A percentile compares a stretch with the other conserved stretches of the same genome.
phyloP scores from a whole-genome alignment of 2,888 invertebrate genomes.

The Gerris lacustris region DNA sequence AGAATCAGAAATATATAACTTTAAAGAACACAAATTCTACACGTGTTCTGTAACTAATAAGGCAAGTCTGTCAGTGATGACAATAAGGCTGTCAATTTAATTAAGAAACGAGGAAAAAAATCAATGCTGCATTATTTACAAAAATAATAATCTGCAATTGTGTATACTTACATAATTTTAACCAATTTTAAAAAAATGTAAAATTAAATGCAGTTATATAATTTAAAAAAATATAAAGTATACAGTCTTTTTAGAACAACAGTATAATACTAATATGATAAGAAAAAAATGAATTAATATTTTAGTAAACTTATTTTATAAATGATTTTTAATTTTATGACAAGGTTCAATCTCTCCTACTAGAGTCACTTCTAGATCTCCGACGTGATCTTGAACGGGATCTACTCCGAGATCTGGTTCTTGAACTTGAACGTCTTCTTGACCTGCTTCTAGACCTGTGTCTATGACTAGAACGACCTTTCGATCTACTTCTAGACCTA shows the following conservation, averaged over 20 bases:
- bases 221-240: neutral
- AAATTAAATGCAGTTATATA: neutral
- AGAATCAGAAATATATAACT: too few species aligned
- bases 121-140: neutral
- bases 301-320: neutral
- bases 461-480: slow-evolving; percentile 22
- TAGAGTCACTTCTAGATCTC: neutral
- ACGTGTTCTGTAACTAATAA: too few species aligned
- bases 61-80: too few species aligned
- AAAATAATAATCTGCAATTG: neutral
- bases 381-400: slow-evolving; percentile 25
- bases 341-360: neutral
- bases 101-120: too few species aligned
- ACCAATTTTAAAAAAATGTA: neutral
- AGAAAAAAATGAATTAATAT: neutral
- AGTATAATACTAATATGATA: neutral
- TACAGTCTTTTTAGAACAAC: too few species aligned
- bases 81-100: too few species aligned
- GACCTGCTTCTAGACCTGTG: slow-evolving; percentile 31
- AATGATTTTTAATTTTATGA: neutral
- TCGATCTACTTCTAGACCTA: slow-evolving; percentile 25
- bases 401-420: slow-evolving; percentile 34
- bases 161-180: neutral
- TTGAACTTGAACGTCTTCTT: slow-evolving; percentile 34
- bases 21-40: too few species aligned